phyloP scores from a whole-genome alignment of 2,113 vertebrate species.

The Ivindomyrus marchei region DNA sequence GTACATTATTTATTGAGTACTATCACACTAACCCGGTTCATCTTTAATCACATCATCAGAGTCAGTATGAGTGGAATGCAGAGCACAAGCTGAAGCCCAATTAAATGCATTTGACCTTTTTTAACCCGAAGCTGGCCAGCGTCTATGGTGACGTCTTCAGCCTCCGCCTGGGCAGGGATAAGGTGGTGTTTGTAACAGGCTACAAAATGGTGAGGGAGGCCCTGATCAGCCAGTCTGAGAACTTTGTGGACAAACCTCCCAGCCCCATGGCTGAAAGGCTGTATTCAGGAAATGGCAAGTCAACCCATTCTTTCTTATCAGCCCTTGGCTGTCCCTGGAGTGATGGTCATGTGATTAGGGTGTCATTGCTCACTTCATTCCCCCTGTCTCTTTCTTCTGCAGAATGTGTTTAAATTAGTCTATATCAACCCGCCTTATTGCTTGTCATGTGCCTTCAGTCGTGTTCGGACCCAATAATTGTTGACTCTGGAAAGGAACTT shows the following conservation, averaged over 20 bases:
- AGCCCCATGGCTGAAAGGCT: slow-evolving; percentile 40
- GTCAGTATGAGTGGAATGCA: neutral
- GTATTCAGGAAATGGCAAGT: slow-evolving; percentile 55
- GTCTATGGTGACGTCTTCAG: slow-evolving; percentile 66
- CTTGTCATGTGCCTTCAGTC: neutral
- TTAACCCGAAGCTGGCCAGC: slow-evolving; percentile 52
- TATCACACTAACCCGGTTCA: neutral
- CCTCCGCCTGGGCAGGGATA: slow-evolving; percentile 36
- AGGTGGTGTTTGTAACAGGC: slow-evolving; percentile 55
- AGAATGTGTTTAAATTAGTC: neutral
- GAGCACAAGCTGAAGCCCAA: neutral
- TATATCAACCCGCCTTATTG: neutral
- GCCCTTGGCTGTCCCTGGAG: neutral
- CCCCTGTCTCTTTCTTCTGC: neutral
- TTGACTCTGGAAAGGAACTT: neutral
- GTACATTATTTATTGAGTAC: neutral
- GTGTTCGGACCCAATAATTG: neutral
- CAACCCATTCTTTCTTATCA: neutral
- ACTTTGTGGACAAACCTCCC: slow-evolving; percentile 59
- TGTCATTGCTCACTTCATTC: neutral
- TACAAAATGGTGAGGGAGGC: slow-evolving; percentile 67
- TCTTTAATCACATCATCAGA: neutral
- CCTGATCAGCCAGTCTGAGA: slow-evolving; percentile 62
- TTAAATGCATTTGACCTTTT: slow-evolving; percentile 23
- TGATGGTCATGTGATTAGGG: neutral